Base-by-base conservation (phyloP, 92 coral and sea anemone genomes). In the Pocillopora meandrina region DNA sequence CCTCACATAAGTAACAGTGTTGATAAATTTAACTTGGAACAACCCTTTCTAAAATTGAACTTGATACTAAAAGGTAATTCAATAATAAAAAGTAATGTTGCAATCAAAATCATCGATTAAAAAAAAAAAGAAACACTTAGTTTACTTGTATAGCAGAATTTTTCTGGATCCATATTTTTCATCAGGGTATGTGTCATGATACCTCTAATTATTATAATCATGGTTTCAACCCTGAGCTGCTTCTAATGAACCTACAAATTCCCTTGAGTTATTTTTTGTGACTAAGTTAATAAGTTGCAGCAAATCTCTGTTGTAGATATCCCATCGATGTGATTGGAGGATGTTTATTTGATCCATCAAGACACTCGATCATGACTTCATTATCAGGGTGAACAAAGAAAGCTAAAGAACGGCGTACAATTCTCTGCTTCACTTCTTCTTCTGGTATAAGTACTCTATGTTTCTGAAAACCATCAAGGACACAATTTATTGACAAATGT, bases 361-460 rank as follows among this genome's bases (percentile, higher is more conserved):
- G 84, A 78, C 95, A 95, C 82, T 95, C 98, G 19, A 95, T 86
- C 74, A 95, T 67, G 3, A 84, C 92, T 10, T 92, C 90, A 57
- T 82, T 85, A 57, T 94, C 92, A 2, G 98, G 98, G 49, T 89
- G 90, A 75, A 85, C 98, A 84, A 95, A 95, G 77, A 95, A 95
- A 26, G 95, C 98, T 23, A 90, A 35, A 2, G 98, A 95, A 65
- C 92, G 90, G 61, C 98, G 86, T 1, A 90, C 85, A n/a, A 61
- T 88, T 65, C 85, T 85, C 57, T 93, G 89, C 61, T 65, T 82
- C 18, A 80, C 57, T 60, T 95, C 98, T 64, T 93, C 92, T 2
- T 82, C 89, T 59, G 98, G 98, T 56, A 95, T 76, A 18, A 94
- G 81, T 33, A 93, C 98, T 23, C 98, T 95, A 76, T 95, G 98